Conservation (phyloP, 2,888 invertebrate species). For the Xanthorhoe spadicearia region DNA sequence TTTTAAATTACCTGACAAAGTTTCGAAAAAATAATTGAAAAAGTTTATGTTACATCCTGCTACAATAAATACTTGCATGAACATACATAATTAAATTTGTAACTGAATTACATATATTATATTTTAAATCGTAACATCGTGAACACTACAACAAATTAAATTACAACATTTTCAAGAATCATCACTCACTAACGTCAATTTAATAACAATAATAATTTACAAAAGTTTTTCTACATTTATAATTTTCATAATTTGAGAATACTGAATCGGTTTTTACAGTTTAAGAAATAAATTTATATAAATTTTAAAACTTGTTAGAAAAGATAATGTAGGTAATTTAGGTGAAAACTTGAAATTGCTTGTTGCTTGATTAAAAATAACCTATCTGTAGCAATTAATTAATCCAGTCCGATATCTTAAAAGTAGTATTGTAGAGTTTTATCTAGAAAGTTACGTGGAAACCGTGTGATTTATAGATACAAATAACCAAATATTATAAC, state of each 20-base stretch:
- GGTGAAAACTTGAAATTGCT: neutral
- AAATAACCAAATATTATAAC: conserved; percentile 29
- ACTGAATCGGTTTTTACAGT: conserved; percentile 26
- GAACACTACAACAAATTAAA: conserved; percentile 23
- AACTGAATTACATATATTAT: neutral
- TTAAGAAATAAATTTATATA: neutral
- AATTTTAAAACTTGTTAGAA: neutral
- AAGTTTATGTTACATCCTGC: neutral
- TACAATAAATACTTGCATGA: neutral
- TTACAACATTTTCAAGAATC: conserved; percentile 28
- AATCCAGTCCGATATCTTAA: conserved; percentile 59
- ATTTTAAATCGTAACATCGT: conserved; percentile 34
- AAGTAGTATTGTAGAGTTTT: conserved; percentile 39
- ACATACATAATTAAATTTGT: neutral
- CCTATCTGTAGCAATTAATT: conserved; percentile 19
- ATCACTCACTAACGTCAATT: conserved; percentile 24
- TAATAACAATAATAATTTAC: conserved; percentile 39
- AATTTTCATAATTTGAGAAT: conserved; percentile 9
- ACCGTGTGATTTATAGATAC: conserved; percentile 44
- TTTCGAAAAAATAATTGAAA: conserved; percentile 14
- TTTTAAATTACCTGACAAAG: conserved; percentile 5
- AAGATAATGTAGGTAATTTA: conserved; percentile 3
- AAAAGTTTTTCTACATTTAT: conserved; percentile 21
- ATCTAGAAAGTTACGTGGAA: conserved; percentile 37
- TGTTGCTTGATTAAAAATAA: neutral